Conservation (phyloP, 2,113 vertebrate species). For the Pomatostomus ruficeps region DNA sequence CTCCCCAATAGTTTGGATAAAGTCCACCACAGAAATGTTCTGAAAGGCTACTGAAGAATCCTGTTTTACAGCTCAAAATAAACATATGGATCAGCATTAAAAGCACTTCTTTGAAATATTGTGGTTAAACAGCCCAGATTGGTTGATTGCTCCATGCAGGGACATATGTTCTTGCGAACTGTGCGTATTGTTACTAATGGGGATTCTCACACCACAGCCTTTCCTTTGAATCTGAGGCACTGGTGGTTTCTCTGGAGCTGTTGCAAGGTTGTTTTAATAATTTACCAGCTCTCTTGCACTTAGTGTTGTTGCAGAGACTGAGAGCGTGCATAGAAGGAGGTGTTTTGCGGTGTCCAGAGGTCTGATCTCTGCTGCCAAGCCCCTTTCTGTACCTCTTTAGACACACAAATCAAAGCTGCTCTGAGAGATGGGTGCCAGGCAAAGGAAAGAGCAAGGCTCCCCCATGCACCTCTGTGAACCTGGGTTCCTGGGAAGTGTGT, state of each 20-base stretch:
- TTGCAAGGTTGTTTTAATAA: conserved; percentile 62
- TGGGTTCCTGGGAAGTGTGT: not conserved
- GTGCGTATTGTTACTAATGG: conserved; percentile 56
- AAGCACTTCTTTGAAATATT: conserved; percentile 44
- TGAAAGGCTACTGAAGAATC: not conserved
- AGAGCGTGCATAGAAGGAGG: not conserved
- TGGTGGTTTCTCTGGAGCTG: conserved; percentile 38
- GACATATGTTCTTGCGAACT: conserved; percentile 60
- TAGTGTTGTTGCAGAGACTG: not conserved
- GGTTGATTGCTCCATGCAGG: conserved; percentile 48
- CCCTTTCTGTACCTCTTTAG: conserved; percentile 7
- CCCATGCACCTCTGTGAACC: not conserved
- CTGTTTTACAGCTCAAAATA: conserved; percentile 2
- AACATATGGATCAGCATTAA: conserved; percentile 46
- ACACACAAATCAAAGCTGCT: conserved; percentile 50
- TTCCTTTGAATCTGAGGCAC: conserved; percentile 34
- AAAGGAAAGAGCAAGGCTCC: not conserved
- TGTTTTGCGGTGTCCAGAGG: not conserved
- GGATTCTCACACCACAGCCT: conserved; percentile 53
- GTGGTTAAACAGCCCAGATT: conserved; percentile 60
- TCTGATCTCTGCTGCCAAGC: not conserved
- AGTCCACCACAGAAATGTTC: not conserved
- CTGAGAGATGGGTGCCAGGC: not conserved
- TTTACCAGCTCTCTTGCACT: conserved; percentile 46
- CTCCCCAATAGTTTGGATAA: not conserved